A percentile compares a stretch with the other conserved stretches of the same genome.
phyloP scores from a whole-genome alignment of 2,113 vertebrate genomes.

The Antennarius striatus region DNA sequence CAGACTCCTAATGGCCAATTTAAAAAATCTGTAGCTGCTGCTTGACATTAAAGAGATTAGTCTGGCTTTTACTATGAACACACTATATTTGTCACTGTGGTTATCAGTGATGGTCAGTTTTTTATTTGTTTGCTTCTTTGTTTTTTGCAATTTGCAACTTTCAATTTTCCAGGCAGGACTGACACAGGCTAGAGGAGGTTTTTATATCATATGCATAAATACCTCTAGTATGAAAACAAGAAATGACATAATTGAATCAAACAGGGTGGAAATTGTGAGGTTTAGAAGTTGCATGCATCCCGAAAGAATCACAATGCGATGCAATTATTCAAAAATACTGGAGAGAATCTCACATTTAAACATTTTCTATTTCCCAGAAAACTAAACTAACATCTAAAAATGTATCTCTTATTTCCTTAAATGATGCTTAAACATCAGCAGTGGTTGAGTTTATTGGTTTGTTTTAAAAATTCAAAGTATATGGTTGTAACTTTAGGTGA shows the following conservation, averaged over 20 bases:
- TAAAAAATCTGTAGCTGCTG: too few relatives aligned
- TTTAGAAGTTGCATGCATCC: neutral
- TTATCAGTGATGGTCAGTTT: too few relatives aligned
- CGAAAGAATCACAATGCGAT: neutral
- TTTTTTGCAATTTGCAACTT: neutral
- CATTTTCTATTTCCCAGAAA: slow-evolving; percentile 4
- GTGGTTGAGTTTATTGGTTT: slow-evolving; percentile 21
- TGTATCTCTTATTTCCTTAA: slow-evolving; percentile 4
- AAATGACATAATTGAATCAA: too few relatives aligned
- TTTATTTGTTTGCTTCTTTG: too few relatives aligned
- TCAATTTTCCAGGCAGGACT: neutral
- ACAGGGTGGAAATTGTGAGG: too few relatives aligned
- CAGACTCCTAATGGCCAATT: neutral
- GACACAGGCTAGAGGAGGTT: too few relatives aligned
- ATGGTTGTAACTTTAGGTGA: slow-evolving; percentile 36
- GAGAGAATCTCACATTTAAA: slow-evolving; percentile 1
- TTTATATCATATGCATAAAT: too few relatives aligned
- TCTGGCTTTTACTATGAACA: too few relatives aligned
- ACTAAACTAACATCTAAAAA: too few relatives aligned
- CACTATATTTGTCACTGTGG: too few relatives aligned
- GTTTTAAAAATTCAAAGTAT: slow-evolving; percentile 30
- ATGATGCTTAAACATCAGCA: slow-evolving; percentile 21
- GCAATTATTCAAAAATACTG: neutral
- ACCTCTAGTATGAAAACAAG: too few relatives aligned
- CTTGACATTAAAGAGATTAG: too few relatives aligned